phyloP scores from a whole-genome alignment of 2,113 vertebrate species.

The Hemicordylus capensis region DNA sequence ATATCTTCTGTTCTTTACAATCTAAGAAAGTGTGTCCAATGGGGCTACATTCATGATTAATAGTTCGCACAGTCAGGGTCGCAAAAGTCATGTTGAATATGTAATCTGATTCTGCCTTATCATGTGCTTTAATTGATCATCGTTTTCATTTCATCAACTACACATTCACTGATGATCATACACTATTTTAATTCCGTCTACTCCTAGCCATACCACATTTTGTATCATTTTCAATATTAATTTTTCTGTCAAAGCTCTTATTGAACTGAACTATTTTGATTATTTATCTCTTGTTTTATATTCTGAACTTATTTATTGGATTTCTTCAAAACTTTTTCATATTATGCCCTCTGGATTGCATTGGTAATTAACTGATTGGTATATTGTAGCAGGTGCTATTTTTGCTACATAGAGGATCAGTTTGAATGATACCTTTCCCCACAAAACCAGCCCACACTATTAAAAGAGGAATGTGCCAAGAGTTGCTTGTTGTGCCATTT shows the following conservation, averaged over 20 bases:
- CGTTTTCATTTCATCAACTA: slow-evolving; percentile 40
- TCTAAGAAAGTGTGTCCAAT: fast-evolving
- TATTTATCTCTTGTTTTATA: too few species aligned
- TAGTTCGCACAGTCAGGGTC: neutral
- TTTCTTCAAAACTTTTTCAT: too few species aligned
- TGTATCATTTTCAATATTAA: neutral
- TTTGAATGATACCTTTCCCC: too few species aligned
- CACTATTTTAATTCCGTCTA: neutral
- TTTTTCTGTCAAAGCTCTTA: neutral
- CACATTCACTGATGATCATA: neutral
- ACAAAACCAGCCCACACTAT: too few species aligned
- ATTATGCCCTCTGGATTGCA: too few species aligned
- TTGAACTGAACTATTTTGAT: too few species aligned
- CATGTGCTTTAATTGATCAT: slow-evolving; percentile 44
- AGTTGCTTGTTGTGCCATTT: too few species aligned
- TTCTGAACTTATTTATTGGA: too few species aligned
- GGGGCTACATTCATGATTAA: fast-evolving
- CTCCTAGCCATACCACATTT: neutral
- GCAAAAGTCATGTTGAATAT: neutral
- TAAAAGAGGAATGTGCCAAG: too few species aligned
- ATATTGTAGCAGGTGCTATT: too few species aligned
- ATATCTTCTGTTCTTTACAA: neutral
- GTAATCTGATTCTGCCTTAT: neutral
- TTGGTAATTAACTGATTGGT: too few species aligned
- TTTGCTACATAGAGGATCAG: too few species aligned